Percentiles rank a stretch among this genome's conserved stretches.
Evolutionary conservation across 2,113 vertebrate genomes (phyloP).

Genomic region (Crypturellus undulatus): DNA sequence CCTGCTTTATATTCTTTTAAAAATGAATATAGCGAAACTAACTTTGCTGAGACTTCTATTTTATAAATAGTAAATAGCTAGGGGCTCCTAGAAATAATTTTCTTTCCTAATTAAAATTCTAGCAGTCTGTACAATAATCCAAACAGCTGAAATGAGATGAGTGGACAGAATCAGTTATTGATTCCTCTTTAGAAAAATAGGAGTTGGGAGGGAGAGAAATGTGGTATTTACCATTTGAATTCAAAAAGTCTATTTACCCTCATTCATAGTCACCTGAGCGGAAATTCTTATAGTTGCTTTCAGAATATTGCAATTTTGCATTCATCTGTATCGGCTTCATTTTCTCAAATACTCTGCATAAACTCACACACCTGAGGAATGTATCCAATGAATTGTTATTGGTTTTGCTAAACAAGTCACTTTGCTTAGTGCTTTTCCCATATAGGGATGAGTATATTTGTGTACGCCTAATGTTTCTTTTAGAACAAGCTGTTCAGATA

Average conservation of each 20-base stretch:
- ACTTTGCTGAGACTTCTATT: background rate
- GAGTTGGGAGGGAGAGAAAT: background rate
- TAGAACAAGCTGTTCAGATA: conserved; percentile 6
- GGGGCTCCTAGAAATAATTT: background rate
- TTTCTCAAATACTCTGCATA: background rate
- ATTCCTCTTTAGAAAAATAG: fast-evolving
- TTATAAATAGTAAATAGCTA: background rate
- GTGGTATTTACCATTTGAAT: background rate
- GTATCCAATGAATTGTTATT: background rate
- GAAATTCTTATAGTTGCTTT: background rate
- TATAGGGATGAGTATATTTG: background rate
- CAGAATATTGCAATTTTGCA: background rate
- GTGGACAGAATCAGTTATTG: background rate
- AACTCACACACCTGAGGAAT: background rate
- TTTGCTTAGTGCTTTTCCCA: background rate
- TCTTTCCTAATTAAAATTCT: background rate
- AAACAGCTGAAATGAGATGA: background rate
- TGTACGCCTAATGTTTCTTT: background rate
- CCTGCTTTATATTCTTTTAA: background rate
- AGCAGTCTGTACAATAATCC: background rate
- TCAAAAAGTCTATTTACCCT: background rate
- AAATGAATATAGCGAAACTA: background rate
- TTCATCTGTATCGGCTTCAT: background rate
- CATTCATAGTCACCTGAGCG: background rate
- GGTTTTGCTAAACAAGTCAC: background rate